A percentile compares a stretch with the other conserved stretches of the same genome.
Conservation (phyloP, 2,888 invertebrate genomes). For the Mongoloraphidia duomilia region DNA sequence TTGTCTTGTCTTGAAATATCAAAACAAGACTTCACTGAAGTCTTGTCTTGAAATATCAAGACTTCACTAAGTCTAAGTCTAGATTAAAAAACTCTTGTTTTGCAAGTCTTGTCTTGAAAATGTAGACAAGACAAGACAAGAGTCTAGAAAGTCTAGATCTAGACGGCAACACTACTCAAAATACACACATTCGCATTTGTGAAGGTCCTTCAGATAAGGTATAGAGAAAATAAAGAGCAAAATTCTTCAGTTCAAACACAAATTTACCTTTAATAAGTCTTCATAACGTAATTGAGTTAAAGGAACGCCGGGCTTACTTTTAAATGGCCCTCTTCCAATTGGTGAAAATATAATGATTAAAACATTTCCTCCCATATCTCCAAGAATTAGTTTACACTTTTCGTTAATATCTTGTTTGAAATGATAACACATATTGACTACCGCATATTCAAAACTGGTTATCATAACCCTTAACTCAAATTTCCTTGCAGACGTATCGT, state of each 20-base stretch:
- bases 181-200: too few species aligned
- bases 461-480: slow-evolving; percentile 58
- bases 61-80: too few species aligned
- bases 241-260: not conserved
- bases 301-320: slow-evolving; percentile 47
- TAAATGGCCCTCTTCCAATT: slow-evolving; percentile 51
- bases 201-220: too few species aligned
- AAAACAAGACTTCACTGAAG: too few species aligned
- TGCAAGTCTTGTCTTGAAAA: too few species aligned
- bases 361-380: slow-evolving; percentile 61
- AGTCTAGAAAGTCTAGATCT: too few species aligned
- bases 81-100: too few species aligned
- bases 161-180: too few species aligned
- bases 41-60: too few species aligned
- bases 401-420: slow-evolving; percentile 40
- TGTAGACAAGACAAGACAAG: too few species aligned
- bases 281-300: slow-evolving; percentile 42
- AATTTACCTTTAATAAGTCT: slow-evolving; percentile 34
- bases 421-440: slow-evolving; percentile 42
- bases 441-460: slow-evolving; percentile 45
- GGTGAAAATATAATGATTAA: slow-evolving; percentile 47
- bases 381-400: slow-evolving; percentile 49
- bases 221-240: too few species aligned
- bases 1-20: too few species aligned
- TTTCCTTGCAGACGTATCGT: slow-evolving; percentile 59